Evolutionary conservation across 2,888 invertebrate species (phyloP), one percentile per base, ranked within the genome.

Genomic region (Metopia argyrocephala): DNA sequence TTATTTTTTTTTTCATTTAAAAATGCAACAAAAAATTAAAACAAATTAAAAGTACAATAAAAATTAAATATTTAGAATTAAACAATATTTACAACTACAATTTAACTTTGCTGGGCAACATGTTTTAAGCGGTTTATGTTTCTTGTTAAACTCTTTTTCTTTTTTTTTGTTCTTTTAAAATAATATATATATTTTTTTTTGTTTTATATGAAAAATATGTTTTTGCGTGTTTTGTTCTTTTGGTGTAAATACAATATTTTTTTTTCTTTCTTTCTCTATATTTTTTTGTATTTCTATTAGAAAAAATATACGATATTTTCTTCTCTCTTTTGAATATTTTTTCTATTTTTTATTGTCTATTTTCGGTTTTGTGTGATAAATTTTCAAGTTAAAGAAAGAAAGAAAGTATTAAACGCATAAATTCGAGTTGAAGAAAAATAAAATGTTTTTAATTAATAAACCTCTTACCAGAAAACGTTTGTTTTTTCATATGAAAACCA

Each of bases 261-360:
- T n/a, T n/a, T n/a, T n/a, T n/a, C n/a, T n/a, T n/a, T n/a, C n/a
- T n/a, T n/a, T n/a, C n/a, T n/a, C n/a, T n/a, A n/a, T n/a, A n/a
- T n/a, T n/a, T n/a, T n/a, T 75, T 23, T 66, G 20, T 70, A n/a
- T 23, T 71, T 71, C 20, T 64, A 45, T 76, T 79, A 79, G 54
- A 66, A 78, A 79, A 76, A 73, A 78, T 78, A 74, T 66, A 68
- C 45, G 38, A 15, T 31, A 28, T 59, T 50, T 73, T 5, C 31
- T n/a, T 59, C 28, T 38, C 7, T 48, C 20, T 52, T 28, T 18
- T 28, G n/a, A n/a, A n/a, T n/a, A n/a, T 62, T 74, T 25, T 62
- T 46, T 56, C 15, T 57, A 27, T 57, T 62, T 71, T 28, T 82
- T 82, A 78, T 82, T 82, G 78, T 82, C 79, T 82, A 78, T 82